phyloP scores from a whole-genome alignment of 2,888 invertebrate genomes.

The Coleophora flavipennella region DNA sequence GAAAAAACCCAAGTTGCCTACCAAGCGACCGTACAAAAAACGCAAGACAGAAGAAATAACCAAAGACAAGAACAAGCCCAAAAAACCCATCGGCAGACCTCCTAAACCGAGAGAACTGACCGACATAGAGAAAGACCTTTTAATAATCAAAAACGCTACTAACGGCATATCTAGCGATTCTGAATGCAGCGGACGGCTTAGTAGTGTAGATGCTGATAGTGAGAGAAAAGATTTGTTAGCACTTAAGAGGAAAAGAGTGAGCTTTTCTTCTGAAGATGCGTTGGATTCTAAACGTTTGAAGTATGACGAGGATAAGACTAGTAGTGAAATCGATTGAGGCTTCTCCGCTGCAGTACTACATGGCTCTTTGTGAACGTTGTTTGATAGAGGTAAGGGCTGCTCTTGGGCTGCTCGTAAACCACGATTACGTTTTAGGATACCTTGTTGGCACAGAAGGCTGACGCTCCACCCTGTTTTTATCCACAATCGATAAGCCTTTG shows the following conservation, averaged over 20 bases:
- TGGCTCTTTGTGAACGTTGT: no score
- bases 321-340: no score
- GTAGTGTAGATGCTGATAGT: conserved; percentile 30
- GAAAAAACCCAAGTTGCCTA: conserved; percentile 37
- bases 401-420: no score
- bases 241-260: conserved; percentile 38
- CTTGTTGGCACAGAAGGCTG: no score
- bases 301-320: no score
- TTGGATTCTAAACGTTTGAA: neutral
- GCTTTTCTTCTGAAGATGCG: conserved; percentile 36
- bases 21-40: conserved; percentile 48
- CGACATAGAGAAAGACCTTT: conserved; percentile 56
- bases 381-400: no score
- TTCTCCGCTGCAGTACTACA: no score
- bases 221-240: conserved; percentile 22
- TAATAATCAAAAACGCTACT: conserved; percentile 55
- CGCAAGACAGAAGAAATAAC: conserved; percentile 46
- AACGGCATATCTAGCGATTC: conserved; percentile 43
- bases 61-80: conserved; percentile 30
- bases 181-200: conserved; percentile 29
- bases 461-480: no score
- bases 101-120: conserved; percentile 48
- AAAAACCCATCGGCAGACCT: conserved; percentile 35
- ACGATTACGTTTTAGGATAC: no score
- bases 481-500: no score